A percentile compares a stretch with the other conserved stretches of the same genome.
These are phyloP conservation scores for Euzophera pinguis DNA, from an alignment of 2,888 invertebrate genomes.

Conservation along the genomic window DNA sequence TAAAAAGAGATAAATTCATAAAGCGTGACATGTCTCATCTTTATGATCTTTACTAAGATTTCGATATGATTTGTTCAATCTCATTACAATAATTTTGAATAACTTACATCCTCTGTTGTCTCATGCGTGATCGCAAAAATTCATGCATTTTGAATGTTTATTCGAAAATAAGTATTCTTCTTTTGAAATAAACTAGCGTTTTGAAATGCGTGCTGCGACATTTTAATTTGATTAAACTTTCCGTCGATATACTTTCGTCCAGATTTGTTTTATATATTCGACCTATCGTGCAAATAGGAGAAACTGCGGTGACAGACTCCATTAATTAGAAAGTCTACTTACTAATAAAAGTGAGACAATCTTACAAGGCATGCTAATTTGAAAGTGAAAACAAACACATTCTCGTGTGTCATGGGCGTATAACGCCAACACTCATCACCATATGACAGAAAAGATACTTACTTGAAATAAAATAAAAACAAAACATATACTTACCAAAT, in stretches of 20 bases:
- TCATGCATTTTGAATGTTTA: too few relatives aligned
- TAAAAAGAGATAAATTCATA: not conserved
- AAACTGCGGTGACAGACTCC: not conserved
- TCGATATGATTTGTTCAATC: too few relatives aligned
- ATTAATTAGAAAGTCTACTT: not conserved
- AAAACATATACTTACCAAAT: not conserved
- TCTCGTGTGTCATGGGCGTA: conserved; percentile 12
- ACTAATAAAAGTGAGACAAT: not conserved
- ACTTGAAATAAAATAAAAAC: too few relatives aligned
- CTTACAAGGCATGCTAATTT: conserved; percentile 1
- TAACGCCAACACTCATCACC: conserved; percentile 15
- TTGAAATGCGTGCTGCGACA: too few relatives aligned
- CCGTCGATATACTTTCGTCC: too few relatives aligned
- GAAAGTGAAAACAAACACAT: conserved; percentile 24
- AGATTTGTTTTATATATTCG: too few relatives aligned
- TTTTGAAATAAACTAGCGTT: too few relatives aligned
- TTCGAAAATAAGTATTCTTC: too few relatives aligned
- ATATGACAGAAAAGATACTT: conserved; percentile 17
- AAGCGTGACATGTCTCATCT: conserved; percentile 1
- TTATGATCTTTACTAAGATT: too few relatives aligned
- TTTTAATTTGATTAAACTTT: too few relatives aligned
- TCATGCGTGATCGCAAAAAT: too few relatives aligned
- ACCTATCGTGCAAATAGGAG: not conserved
- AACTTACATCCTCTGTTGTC: not conserved
- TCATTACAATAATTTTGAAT: too few relatives aligned